A percentile compares a stretch with the other conserved stretches of the same genome.
Conservation (phyloP, 2,113 vertebrate genomes). For the Dicrurus megarhynchus region DNA sequence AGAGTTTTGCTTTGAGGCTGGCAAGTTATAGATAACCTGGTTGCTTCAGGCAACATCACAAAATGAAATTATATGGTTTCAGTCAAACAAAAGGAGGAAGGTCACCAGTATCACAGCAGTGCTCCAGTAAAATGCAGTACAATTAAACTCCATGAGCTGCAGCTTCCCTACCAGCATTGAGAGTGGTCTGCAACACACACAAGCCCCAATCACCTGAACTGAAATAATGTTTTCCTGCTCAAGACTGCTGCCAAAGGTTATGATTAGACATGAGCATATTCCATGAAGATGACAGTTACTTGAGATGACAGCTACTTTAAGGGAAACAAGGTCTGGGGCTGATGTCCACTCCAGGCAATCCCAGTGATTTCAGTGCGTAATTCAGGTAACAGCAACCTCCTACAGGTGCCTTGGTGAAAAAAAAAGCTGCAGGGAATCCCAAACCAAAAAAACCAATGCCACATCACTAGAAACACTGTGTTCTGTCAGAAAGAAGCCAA, state of each 20-base stretch:
- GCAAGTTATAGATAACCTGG: not conserved
- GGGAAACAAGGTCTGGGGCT: not conserved
- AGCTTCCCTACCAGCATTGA: not conserved
- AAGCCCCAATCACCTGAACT: not conserved
- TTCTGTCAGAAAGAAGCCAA: not conserved
- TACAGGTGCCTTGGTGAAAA: rapidly evolving
- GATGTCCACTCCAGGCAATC: not conserved
- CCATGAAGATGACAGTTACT: not conserved
- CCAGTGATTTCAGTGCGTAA: not conserved
- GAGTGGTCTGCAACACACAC: not conserved
- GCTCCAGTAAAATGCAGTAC: not conserved
- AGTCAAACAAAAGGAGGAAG: not conserved
- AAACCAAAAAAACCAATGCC: not conserved
- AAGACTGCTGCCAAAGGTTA: not conserved
- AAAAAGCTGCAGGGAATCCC: not conserved
- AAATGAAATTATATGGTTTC: not conserved
- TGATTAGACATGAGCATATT: not conserved
- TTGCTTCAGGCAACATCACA: not conserved
- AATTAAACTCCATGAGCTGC: not conserved
- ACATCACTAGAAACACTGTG: not conserved
- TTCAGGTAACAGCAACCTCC: not conserved
- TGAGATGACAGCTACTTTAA: not conserved
- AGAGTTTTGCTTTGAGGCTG: not conserved
- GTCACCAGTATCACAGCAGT: not conserved
- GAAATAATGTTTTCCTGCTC: not conserved